Conservation (phyloP, 2,113 vertebrate species). For the Atlantisia rogersi region DNA sequence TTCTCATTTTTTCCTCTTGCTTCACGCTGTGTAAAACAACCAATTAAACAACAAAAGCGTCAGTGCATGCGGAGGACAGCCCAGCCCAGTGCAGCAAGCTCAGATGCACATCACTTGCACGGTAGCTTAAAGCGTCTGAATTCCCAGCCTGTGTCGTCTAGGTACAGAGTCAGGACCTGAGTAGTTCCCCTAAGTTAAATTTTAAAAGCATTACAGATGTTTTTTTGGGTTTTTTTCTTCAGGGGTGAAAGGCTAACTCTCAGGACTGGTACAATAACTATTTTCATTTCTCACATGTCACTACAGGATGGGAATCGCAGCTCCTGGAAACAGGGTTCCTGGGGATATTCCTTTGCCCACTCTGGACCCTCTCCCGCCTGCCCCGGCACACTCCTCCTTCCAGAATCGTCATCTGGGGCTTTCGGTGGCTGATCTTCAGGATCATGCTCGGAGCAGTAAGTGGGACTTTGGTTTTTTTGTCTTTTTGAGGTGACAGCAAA, state of each 20-base stretch:
- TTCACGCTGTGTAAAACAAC: not conserved
- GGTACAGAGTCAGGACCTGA: not conserved
- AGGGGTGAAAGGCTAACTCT: not conserved
- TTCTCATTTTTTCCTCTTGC: not conserved
- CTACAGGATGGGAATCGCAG: slow-evolving; percentile 95
- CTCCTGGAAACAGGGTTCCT: slow-evolving; percentile 94
- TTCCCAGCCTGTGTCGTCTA: accelerated
- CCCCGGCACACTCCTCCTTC: slow-evolving; percentile 83
- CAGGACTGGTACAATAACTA: accelerated
- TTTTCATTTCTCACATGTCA: accelerated
- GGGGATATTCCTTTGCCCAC: slow-evolving; percentile 90
- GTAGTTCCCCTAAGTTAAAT: not conserved
- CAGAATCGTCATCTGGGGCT: slow-evolving; percentile 87
- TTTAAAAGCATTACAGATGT: not conserved
- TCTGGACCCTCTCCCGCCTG: slow-evolving; percentile 85
- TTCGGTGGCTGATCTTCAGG: slow-evolving; percentile 96
- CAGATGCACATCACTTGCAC: accelerated
- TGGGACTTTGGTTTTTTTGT: not conserved
- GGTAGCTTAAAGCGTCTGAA: not conserved
- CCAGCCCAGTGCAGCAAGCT: not conserved
- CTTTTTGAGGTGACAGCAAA: not conserved
- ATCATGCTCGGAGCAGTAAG: slow-evolving; percentile 98
- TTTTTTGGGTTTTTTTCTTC: no score
- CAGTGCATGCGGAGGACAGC: accelerated
- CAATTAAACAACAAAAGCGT: not conserved